Conservation (phyloP, 1,140 invertebrate genomes). For the Dryas iulia region DNA sequence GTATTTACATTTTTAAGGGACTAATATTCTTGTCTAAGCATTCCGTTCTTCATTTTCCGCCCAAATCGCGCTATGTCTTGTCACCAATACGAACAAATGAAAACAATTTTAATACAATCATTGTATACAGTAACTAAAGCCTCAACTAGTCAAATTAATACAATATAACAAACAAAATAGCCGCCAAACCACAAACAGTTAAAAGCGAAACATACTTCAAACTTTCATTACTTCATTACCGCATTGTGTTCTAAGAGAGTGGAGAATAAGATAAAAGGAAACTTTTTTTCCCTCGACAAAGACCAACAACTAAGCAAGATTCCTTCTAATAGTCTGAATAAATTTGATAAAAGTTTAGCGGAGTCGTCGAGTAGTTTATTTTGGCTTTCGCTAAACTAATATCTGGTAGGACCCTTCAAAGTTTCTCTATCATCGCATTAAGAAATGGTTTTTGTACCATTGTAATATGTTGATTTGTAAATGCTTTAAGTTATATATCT, state of each 20-base stretch:
- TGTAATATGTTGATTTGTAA: background rate
- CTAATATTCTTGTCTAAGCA: no score
- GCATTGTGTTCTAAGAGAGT: conserved; percentile 22
- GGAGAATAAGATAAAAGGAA: conserved; percentile 23
- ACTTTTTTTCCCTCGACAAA: conserved; percentile 27
- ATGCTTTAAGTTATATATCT: background rate
- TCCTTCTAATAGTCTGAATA: conserved; percentile 29
- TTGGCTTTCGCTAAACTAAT: conserved; percentile 29
- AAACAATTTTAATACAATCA: no score
- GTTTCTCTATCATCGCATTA: conserved; percentile 24
- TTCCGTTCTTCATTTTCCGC: no score
- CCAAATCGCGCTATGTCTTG: no score
- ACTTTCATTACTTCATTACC: conserved; percentile 20
- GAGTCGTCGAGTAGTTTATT: conserved; percentile 27
- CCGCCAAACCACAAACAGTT: background rate
- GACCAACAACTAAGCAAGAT: conserved; percentile 1
- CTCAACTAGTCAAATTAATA: background rate
- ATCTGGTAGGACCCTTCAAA: conserved; percentile 15
- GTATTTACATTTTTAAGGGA: no score
- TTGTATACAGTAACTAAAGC: no score
- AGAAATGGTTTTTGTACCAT: background rate
- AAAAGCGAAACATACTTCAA: conserved; percentile 4
- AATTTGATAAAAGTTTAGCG: conserved; percentile 34
- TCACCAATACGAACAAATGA: no score
- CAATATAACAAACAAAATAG: background rate